Base-by-base conservation (phyloP, 2,888 invertebrate species). In the Celastrina argiolus region DNA sequence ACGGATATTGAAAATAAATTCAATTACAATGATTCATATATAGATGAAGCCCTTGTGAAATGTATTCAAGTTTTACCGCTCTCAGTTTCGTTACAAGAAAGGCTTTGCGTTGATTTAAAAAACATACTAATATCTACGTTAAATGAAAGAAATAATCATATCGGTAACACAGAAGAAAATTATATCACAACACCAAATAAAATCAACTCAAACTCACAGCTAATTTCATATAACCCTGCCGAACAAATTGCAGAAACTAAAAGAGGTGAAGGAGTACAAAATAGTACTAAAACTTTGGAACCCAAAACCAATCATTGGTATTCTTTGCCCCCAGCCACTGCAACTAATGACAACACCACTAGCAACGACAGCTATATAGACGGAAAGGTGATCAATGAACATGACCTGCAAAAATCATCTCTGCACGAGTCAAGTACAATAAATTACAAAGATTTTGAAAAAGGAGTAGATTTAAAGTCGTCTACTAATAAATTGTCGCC, bases 391-490 rank as follows among this genome's bases (percentile, higher is more conserved):
- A 51, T 10, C 12, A 2, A 51, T 22, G 5, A 51, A 51, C 51
- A 51, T 22, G 26, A 51, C 1, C 4, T 51, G 22, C 22, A 51
- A 18, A 18, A 45, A 18, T 45, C 45, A 18, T 18, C 18, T 18
- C 18, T 14, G 31, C 7, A 58, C 28, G 58, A 58, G 16, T 58
- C 31, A 16, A 10, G 28, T 31, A 8, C 28, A 31, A 45, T 16
- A n/a, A n/a, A 58, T 58, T 31, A 31, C 31, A 31, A 31, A n/a
- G 31, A 58, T 31, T 31, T 58, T 58, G 58, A 10, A 58, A 58
- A 58, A 31, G 28, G 58, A 6, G n/a, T 31, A 8, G 58, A 58
- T 12, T 51, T 51, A 26, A 51, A 22, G 22, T 51, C 51, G 22
- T 51, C 51, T 26, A 22, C 22, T 5, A 51, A 12, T 22, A 22